These are phyloP conservation scores for Sweltsa coloradensis DNA, from an alignment of 1,140 invertebrate genomes.

Conservation along the genomic window DNA sequence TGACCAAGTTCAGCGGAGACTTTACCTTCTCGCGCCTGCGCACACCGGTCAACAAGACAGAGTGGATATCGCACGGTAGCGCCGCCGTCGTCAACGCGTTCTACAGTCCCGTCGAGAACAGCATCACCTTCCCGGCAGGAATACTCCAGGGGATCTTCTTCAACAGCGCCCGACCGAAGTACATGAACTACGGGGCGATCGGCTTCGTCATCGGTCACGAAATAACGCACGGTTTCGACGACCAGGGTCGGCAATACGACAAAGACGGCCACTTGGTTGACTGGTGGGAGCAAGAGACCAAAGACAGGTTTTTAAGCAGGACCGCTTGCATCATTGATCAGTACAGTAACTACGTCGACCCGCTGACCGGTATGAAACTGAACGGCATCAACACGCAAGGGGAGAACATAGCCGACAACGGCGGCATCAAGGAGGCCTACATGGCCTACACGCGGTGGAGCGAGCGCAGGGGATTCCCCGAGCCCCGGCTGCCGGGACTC, in stretches of 20 bases:
- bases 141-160: constrained; percentile 85
- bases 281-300: constrained; percentile 50
- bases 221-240: constrained; percentile 89
- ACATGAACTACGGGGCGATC: constrained; percentile 86
- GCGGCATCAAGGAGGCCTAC: constrained; percentile 77
- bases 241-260: constrained; percentile 58
- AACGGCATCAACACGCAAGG: constrained; percentile 80
- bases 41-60: constrained; percentile 68
- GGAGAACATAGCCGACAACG: constrained; percentile 89
- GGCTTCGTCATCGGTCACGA: constrained; percentile 89
- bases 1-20: constrained; percentile 61
- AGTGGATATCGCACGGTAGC: constrained; percentile 65
- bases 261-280: constrained; percentile 47
- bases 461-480: constrained; percentile 42
- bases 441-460: constrained; percentile 61
- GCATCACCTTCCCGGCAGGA: constrained; percentile 80
- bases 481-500: constrained; percentile 47
- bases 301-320: constrained; percentile 40
- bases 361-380: constrained; percentile 47
- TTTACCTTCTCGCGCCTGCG: constrained; percentile 63
- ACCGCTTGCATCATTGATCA: constrained; percentile 56
- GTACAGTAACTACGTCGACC: constrained; percentile 50
- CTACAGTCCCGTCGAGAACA: constrained; percentile 72
- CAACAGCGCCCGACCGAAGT: constrained; percentile 65
- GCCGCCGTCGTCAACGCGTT: constrained; percentile 74